Conservation (phyloP, 2,797 vertebrate species). For the Perodicticus potto region DNA sequence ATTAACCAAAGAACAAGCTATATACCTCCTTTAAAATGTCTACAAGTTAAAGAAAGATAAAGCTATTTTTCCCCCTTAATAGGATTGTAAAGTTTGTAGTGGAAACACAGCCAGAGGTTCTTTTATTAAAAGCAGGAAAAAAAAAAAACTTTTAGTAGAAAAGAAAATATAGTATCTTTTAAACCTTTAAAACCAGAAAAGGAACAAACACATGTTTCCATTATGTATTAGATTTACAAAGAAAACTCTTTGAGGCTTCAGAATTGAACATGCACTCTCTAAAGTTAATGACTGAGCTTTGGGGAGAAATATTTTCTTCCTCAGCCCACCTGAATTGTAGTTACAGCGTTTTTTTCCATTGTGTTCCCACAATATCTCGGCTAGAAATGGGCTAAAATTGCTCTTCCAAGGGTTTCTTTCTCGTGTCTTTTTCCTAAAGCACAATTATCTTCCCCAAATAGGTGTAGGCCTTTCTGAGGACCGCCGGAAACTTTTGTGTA, state of each 20-base stretch:
- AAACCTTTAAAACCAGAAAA: not conserved
- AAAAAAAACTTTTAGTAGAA: not conserved
- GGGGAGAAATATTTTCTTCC: not conserved
- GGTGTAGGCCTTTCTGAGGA: not conserved
- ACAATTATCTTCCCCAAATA: not conserved
- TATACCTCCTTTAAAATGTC: not conserved
- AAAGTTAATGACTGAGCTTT: slow-evolving; percentile 18
- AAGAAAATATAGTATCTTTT: not conserved
- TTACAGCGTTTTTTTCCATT: not conserved
- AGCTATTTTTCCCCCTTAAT: not conserved
- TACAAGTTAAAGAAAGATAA: not conserved
- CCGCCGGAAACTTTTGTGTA: not conserved
- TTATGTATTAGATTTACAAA: not conserved
- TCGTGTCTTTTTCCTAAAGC: not conserved
- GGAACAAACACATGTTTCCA: not conserved
- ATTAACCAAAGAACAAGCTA: not conserved
- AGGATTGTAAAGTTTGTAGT: not conserved
- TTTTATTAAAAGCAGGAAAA: slow-evolving; percentile 25
- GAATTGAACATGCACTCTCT: slow-evolving; percentile 27
- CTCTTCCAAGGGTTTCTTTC: not conserved
- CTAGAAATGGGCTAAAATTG: not conserved
- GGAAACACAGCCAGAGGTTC: not conserved
- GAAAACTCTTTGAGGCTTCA: slow-evolving; percentile 11
- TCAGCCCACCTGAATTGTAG: not conserved
- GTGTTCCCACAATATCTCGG: not conserved